A percentile compares a stretch with the other conserved stretches of the same genome.
Conservation (phyloP, 2,113 vertebrate species). For the Oncorhynchus gorbuscha region DNA sequence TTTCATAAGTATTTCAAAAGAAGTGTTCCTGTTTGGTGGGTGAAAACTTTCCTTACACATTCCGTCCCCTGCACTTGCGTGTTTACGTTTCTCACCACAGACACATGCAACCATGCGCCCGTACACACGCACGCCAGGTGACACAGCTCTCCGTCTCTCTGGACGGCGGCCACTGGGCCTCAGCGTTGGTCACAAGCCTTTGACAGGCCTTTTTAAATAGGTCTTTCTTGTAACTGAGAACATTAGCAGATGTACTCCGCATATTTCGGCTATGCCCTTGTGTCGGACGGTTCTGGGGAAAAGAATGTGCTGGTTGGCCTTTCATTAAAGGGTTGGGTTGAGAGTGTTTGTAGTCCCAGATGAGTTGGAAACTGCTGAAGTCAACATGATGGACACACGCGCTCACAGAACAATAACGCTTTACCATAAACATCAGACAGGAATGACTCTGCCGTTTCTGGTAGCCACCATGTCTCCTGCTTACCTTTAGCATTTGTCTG, state of each 20-base stretch:
- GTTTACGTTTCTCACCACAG: constrained; percentile 63
- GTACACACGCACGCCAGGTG: constrained; percentile 22
- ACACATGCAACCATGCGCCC: not conserved
- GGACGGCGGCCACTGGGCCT: constrained; percentile 66
- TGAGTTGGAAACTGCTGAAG: constrained; percentile 60
- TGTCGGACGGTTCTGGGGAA: constrained; percentile 62
- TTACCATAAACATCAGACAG: constrained; percentile 26
- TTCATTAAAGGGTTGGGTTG: constrained; percentile 61
- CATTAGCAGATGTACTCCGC: constrained; percentile 62
- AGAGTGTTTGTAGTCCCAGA: constrained; percentile 43
- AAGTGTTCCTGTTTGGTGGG: constrained; percentile 38
- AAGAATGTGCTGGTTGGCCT: constrained; percentile 64
- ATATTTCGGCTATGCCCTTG: constrained; percentile 71
- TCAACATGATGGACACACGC: constrained; percentile 32
- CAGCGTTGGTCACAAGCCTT: constrained; percentile 70
- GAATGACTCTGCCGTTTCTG: constrained; percentile 1
- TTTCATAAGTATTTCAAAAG: constrained; percentile 50
- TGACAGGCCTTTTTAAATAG: constrained; percentile 71
- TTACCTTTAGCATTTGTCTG: not conserved
- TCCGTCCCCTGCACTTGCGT: constrained; percentile 58
- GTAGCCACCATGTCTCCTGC: not conserved
- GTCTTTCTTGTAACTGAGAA: constrained; percentile 76
- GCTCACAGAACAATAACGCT: constrained; percentile 28
- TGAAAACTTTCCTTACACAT: constrained; percentile 46
- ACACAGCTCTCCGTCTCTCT: constrained; percentile 53